Evolutionary conservation across 2,888 invertebrate genomes (phyloP).

Genomic region (Drosophila hawaiiensis): DNA sequence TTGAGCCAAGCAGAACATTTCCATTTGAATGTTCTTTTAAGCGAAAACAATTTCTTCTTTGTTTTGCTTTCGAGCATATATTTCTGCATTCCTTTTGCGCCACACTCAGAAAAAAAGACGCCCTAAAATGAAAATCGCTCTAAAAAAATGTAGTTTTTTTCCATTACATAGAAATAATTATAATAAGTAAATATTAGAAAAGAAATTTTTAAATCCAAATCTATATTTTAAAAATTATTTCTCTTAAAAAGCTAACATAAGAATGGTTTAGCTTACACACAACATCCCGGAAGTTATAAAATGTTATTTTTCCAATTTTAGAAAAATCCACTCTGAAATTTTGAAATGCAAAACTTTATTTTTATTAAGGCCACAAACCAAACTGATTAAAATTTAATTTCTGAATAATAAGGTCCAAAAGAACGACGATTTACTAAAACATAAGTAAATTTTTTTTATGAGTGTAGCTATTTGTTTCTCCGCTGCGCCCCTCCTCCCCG

Average conservation of each 20-base stretch:
- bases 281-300: not conserved
- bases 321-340: not conserved
- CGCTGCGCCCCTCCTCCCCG: not conserved
- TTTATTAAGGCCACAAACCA: not conserved
- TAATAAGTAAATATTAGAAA: too few species aligned
- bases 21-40: slow-evolving; percentile 82
- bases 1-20: slow-evolving; percentile 82
- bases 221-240: not conserved
- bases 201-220: too few species aligned
- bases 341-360: not conserved
- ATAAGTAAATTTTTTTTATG: not conserved
- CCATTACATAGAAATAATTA: too few species aligned
- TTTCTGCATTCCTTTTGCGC: slow-evolving; percentile 45
- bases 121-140: not conserved
- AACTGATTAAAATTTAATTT: not conserved
- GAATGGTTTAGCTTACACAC: not conserved
- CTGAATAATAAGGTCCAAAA: not conserved
- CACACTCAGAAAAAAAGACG: slow-evolving; percentile 1
- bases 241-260: too few species aligned
- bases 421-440: not conserved
- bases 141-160: too few species aligned
- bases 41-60: slow-evolving; percentile 82
- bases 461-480: slow-evolving; percentile 41
- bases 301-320: not conserved
- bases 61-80: slow-evolving; percentile 69